Percentiles rank a stretch among this genome's conserved stretches.
Evolutionary conservation across 2,113 vertebrate genomes (phyloP).

Genomic region (Oenanthe melanoleuca): DNA sequence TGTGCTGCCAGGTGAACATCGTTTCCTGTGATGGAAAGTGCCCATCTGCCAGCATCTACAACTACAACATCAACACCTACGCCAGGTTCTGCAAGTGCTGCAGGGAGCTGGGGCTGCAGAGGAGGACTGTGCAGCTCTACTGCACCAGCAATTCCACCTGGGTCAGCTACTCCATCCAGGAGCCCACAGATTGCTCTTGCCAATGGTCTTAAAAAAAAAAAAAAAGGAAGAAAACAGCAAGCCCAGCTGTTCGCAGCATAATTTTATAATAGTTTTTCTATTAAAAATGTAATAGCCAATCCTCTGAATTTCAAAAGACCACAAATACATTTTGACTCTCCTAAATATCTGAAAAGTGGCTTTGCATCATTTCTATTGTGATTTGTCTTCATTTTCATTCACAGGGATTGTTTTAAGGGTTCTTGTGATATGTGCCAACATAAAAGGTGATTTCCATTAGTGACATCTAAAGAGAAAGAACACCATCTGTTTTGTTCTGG

Average conservation of each 20-base stretch:
- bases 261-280: not conserved
- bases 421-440: conserved; percentile 21
- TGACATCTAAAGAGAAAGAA: not conserved
- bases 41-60: conserved; percentile 97
- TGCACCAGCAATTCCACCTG: conserved; percentile 93
- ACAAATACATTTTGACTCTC: not conserved
- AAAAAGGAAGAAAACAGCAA: not conserved
- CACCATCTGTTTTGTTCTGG: not conserved
- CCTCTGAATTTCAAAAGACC: not conserved
- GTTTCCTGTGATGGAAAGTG: conserved; percentile 97
- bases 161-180: conserved; percentile 94
- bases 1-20: conserved; percentile 88
- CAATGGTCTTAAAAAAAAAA: conserved; percentile 88
- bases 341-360: not conserved
- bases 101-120: conserved; percentile 91
- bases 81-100: conserved; percentile 99
- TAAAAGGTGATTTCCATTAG: not conserved
- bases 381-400: not conserved
- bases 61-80: conserved; percentile 98
- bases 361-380: not conserved
- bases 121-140: conserved; percentile 90
- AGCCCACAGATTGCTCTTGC: conserved; percentile 97
- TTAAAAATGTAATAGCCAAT: not conserved
- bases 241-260: not conserved
- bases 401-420: not conserved